Evolutionary conservation across 1,140 invertebrate species (phyloP).

Genomic region (Drosophila sturtevanti): DNA sequence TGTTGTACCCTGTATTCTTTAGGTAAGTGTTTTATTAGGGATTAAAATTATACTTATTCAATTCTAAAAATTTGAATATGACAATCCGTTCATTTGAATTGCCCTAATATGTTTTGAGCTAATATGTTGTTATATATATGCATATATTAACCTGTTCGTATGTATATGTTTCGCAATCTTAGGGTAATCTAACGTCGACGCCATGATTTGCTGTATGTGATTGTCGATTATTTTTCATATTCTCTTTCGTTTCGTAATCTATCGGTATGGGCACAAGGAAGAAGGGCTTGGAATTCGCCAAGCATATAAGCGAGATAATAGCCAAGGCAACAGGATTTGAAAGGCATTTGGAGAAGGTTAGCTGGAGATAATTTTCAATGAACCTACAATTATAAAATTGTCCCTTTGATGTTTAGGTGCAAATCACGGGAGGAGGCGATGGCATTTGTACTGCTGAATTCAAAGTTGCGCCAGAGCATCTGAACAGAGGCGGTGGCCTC

Average conservation of each 20-base stretch:
- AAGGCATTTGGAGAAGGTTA: conserved; percentile 63
- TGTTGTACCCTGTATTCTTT: neutral
- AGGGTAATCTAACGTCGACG: neutral
- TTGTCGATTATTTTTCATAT: conserved; percentile 28
- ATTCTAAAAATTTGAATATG: too few species aligned
- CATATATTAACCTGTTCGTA: too few species aligned
- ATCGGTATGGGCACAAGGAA: conserved; percentile 63
- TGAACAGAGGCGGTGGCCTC: conserved; percentile 89
- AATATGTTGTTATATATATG: too few species aligned
- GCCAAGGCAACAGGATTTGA: conserved; percentile 68
- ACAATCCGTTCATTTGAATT: too few species aligned
- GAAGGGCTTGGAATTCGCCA: conserved; percentile 71
- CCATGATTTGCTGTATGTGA: neutral
- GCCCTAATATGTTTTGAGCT: too few species aligned
- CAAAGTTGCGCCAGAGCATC: conserved; percentile 89
- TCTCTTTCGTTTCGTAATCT: conserved; percentile 30
- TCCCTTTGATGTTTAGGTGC: conserved; percentile 84
- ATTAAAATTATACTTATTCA: too few species aligned
- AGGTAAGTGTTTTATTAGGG: neutral
- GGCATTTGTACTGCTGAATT: conserved; percentile 90
- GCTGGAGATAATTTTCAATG: neutral
- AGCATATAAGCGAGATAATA: conserved; percentile 73
- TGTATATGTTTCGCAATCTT: too few species aligned
- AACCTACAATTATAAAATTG: neutral
- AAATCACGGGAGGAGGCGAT: conserved; percentile 87